Conservation (phyloP, 2,797 vertebrate species). For the Apogon talboti region DNA sequence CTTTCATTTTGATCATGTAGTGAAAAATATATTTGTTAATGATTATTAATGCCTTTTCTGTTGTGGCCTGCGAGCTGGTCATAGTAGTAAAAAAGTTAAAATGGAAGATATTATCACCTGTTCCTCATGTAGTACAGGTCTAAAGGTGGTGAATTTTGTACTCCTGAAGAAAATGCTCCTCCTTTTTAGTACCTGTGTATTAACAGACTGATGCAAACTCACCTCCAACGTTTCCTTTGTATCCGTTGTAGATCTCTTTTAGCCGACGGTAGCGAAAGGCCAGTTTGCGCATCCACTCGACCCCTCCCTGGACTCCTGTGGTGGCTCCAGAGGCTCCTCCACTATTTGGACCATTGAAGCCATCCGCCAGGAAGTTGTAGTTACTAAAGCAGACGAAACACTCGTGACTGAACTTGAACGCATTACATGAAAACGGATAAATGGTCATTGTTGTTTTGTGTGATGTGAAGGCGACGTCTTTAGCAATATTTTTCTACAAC, state of each 20-base stretch:
- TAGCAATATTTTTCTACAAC: neutral
- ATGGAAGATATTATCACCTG: too few species aligned
- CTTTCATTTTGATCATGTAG: too few species aligned
- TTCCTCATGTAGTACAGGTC: too few species aligned
- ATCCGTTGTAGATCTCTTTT: slow-evolving; percentile 94
- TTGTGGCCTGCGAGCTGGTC: too few species aligned
- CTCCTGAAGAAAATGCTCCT: too few species aligned
- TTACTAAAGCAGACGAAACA: slow-evolving; percentile 79
- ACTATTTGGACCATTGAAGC: slow-evolving; percentile 89
- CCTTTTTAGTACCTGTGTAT: neutral
- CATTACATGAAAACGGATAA: too few species aligned
- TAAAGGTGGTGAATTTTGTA: too few species aligned
- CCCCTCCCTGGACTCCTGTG: slow-evolving; percentile 91
- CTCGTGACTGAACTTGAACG: neutral
- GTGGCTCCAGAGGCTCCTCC: slow-evolving; percentile 83
- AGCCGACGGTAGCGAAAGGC: slow-evolving; percentile 96
- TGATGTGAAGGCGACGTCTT: too few species aligned
- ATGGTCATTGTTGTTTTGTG: neutral
- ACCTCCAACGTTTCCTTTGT: slow-evolving; percentile 94
- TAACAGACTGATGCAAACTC: slow-evolving; percentile 51
- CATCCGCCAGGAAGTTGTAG: slow-evolving; percentile 94
- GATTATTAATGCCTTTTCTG: too few species aligned
- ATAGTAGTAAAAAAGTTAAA: too few species aligned
- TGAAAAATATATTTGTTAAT: too few species aligned
- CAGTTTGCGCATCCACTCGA: slow-evolving; percentile 98